Conservation (phyloP, 2,797 vertebrate genomes). For the Psittacula derbiana region DNA sequence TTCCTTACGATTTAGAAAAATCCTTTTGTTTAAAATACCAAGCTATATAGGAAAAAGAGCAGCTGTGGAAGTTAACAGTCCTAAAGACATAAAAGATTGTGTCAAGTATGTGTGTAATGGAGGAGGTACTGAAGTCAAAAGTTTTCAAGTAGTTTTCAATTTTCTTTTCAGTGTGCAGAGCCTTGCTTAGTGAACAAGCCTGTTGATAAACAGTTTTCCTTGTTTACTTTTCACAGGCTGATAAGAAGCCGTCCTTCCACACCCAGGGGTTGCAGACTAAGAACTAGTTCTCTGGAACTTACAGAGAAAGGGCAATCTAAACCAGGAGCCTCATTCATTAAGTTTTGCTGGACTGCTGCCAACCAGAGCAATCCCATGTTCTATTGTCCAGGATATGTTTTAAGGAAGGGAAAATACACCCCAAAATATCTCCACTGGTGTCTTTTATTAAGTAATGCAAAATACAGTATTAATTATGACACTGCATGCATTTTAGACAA, state of each 20-base stretch:
- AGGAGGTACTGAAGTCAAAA: not conserved
- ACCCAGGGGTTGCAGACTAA: not conserved
- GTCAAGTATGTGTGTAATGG: not conserved
- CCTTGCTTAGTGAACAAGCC: not conserved
- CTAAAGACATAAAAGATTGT: not conserved
- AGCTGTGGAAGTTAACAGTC: not conserved
- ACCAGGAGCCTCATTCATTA: not conserved
- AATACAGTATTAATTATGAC: conserved; percentile 77
- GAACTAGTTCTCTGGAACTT: not conserved
- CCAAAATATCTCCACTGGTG: conserved; percentile 60
- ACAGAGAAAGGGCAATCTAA: not conserved
- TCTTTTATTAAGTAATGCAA: conserved; percentile 80
- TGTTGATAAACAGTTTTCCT: not conserved
- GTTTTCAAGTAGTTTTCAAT: not conserved
- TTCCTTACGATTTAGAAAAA: not conserved
- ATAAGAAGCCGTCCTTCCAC: not conserved
- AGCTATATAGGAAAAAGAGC: not conserved
- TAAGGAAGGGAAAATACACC: not conserved
- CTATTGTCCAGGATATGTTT: not conserved
- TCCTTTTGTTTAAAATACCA: not conserved
- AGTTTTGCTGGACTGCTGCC: not conserved
- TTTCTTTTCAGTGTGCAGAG: not conserved
- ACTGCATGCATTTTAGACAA: conserved; percentile 79
- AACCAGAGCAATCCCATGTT: not conserved
- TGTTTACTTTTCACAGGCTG: not conserved